Evolutionary conservation across 1,140 invertebrate genomes (phyloP).

Genomic region (Chironomus tepperi): DNA sequence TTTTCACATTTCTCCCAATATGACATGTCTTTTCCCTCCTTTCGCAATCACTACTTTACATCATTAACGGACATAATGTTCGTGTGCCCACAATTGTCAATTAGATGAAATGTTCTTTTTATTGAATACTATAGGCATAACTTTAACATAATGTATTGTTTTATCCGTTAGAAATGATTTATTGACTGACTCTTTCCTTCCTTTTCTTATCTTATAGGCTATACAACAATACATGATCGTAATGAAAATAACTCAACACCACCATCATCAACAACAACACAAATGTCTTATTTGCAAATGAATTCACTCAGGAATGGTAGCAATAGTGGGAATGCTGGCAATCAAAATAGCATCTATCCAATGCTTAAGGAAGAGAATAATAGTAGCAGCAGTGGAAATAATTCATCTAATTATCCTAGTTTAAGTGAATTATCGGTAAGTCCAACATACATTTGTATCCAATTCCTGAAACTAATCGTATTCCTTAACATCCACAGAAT

Average conservation of each 20-base stretch:
- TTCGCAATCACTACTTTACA: background rate
- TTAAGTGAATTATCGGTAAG: conserved; percentile 21
- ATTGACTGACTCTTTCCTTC: conserved; percentile 19
- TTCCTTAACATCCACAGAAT: conserved; percentile 23
- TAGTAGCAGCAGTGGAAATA: conserved; percentile 19
- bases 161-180: conserved; percentile 15
- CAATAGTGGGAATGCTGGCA: background rate
- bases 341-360: conserved; percentile 16
- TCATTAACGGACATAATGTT: background rate
- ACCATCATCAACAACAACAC: conserved; percentile 27
- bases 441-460: background rate
- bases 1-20: conserved; percentile 10
- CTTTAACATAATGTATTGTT: background rate
- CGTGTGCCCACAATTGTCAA: conserved; percentile 13
- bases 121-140: background rate
- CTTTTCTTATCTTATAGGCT: conserved; percentile 27
- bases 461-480: conserved; percentile 20
- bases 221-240: conserved; percentile 29
- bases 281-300: conserved; percentile 20
- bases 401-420: conserved; percentile 21
- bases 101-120: background rate
- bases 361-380: conserved; percentile 14
- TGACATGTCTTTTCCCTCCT: background rate
- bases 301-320: conserved; percentile 19
- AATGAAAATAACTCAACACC: conserved; percentile 29